Evolutionary conservation across 2,797 vertebrate genomes (phyloP), one percentile per base, ranked within the genome.

Genomic region (Antrozous pallidus): DNA sequence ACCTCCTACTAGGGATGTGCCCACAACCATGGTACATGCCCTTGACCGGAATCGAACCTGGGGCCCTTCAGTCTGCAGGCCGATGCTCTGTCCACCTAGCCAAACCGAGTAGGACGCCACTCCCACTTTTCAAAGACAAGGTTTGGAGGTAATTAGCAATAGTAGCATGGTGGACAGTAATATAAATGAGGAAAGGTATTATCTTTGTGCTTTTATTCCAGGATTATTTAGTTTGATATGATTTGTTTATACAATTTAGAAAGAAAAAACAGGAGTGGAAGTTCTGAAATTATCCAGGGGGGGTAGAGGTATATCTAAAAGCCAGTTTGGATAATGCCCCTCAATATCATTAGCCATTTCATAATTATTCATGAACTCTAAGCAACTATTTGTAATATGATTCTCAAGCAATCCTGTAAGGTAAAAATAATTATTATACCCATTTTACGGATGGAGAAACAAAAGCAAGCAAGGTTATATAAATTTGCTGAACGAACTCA

Each of bases 241-340:
- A 89, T 38, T 40, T 10, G 40, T 51, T 88, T 95, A 69, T 58
- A 28, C 8, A 67, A 91, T 47, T 81, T 75, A 38, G 6, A 33
- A 87, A 49, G 51, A 42, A 78, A 28, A n/a, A 77, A 26, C 1
- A 0, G 36, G 91, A 56, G 0, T 74, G 8, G 14, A 49, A 47
- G 58, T n/a, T 93, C 81, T 94, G 20, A 78, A 54, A 81, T 71
- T 75, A 93, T 61, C 67, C 54, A 75, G n/a, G n/a, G 75, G 47
- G 73, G 51, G 74, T 91, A 69, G 82, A 24, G 28, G 54, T 83
- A 77, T 61, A 38, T 58, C 11, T 42, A 74, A 58, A 87, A 58
- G 20, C 5, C 45, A 84, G 3, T 22, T 73, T 69, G 8, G 49
- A 81, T 78, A 91, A 94, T 56, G 40, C 0, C 28, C 11, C 51